Percentiles rank a stretch among this genome's conserved stretches.
phyloP scores from a whole-genome alignment of 1,140 invertebrate genomes.

The Mylabris phalerata region DNA sequence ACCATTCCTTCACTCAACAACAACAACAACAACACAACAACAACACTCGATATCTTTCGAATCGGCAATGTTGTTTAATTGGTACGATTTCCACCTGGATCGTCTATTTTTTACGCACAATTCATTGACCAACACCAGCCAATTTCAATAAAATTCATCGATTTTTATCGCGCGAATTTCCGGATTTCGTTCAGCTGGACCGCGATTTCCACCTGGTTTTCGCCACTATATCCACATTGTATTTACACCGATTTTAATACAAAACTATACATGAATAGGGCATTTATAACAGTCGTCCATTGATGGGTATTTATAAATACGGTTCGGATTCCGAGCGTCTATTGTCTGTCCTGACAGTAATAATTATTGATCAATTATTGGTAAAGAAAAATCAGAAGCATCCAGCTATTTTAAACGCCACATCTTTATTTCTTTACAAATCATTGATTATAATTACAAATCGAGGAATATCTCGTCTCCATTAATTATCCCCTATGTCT shows the following conservation, averaged over 20 bases:
- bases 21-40: too few species aligned
- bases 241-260: too few species aligned
- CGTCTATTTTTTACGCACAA: slow-evolving; percentile 5
- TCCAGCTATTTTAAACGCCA: slow-evolving; percentile 26
- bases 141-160: too few species aligned
- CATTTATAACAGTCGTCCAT: slow-evolving; percentile 19
- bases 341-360: slow-evolving; percentile 30
- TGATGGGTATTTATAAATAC: slow-evolving; percentile 26
- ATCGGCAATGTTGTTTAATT: slow-evolving; percentile 1
- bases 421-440: slow-evolving; percentile 22
- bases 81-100: slow-evolving; percentile 11
- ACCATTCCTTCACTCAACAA: slow-evolving; percentile 2
- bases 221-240: too few species aligned
- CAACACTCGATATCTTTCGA: slow-evolving; percentile 1
- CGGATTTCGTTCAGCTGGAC: too few species aligned
- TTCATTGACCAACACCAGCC: background rate
- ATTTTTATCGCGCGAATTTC: too few species aligned
- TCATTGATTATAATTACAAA: slow-evolving; percentile 23
- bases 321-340: slow-evolving; percentile 24
- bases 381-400: slow-evolving; percentile 27
- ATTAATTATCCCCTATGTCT: too few species aligned
- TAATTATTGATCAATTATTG: slow-evolving; percentile 32
- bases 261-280: background rate
- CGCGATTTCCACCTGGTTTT: too few species aligned
- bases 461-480: background rate